Base-by-base conservation (phyloP, 2,797 vertebrate genomes). In the Balearica regulorum region DNA sequence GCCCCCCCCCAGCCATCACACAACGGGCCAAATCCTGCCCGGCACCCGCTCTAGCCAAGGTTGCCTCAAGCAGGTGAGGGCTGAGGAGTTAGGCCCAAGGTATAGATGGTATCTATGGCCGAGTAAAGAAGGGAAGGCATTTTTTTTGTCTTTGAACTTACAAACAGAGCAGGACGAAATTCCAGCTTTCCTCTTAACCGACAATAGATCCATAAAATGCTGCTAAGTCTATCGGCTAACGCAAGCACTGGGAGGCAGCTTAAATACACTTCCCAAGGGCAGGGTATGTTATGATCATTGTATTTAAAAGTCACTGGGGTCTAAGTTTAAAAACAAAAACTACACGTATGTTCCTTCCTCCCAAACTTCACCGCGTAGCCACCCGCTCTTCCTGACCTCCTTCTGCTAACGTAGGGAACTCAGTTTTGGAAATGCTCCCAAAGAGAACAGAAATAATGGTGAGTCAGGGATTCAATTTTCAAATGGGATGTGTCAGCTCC, bases 131-230 rank as follows among this genome's bases (percentile, higher is more conserved):
- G 14, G 11, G 28, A 55, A 48, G 22, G 16, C 7, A 6, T 19
- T 26, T 35, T 26, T 25, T 46, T 43, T 24, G 29, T 13, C 9
- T 72, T 41, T 62, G 15, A 77, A 46, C 55, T 89, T 43, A 71
- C 13, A 53, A 86, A 81, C 0, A 39, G 48, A 92, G 79, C 66
- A 85, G 80, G 82, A 94, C 73, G 49, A 78, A 93, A 95, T 57
- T 44, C 65, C 83, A 83, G 25, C 57, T 66, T 88, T 77, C 48
- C 41, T 83, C 90, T 81, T 70, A 95, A 83, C 39, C 83, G 79
- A 77, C 83, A 91, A 48, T 26, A 70, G 66, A 93, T 76, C 75
- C 75, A 77, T 70, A 70, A 93, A 86, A 73, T 58, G 79, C 65
- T 64, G 33, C 60, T 80, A 79, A 80, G 60, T 65, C 88, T 69